Evolutionary conservation across 1,140 invertebrate genomes (phyloP).

Genomic region (Panagrolaimus sp.): DNA sequence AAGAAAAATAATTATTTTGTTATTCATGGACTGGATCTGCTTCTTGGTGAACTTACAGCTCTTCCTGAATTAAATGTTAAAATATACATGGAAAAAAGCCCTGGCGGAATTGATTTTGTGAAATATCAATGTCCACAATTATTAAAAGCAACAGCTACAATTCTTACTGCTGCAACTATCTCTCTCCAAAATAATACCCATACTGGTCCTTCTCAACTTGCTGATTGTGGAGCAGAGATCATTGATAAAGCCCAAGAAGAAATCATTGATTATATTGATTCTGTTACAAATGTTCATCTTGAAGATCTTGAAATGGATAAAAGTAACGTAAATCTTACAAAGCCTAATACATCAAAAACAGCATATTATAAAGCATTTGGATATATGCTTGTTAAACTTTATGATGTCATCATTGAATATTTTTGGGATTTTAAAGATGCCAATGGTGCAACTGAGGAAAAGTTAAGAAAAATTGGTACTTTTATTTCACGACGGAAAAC

Average conservation of each 20-base stretch:
- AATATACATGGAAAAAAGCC: neutral
- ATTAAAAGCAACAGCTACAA: neutral
- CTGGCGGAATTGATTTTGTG: neutral
- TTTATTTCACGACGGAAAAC: neutral
- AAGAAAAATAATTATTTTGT: conserved; percentile 1
- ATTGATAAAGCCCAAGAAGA: neutral
- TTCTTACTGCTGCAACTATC: neutral
- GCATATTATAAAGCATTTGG: neutral
- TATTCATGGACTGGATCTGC: neutral
- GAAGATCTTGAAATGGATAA: neutral
- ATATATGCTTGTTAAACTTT: neutral
- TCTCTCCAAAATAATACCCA: neutral
- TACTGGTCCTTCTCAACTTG: neutral
- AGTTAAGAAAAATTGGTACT: neutral
- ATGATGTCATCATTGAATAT: neutral
- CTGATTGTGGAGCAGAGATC: neutral
- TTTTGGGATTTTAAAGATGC: neutral
- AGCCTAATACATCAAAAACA: neutral
- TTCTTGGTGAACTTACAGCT: neutral
- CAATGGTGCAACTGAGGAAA: neutral
- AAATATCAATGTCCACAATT: neutral
- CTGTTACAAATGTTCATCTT: neutral
- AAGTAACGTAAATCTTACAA: neutral
- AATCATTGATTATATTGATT: neutral
- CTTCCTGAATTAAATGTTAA: neutral